Evolutionary conservation across 2,888 invertebrate genomes (phyloP).

Genomic region (Lepidochitona cinerea): DNA sequence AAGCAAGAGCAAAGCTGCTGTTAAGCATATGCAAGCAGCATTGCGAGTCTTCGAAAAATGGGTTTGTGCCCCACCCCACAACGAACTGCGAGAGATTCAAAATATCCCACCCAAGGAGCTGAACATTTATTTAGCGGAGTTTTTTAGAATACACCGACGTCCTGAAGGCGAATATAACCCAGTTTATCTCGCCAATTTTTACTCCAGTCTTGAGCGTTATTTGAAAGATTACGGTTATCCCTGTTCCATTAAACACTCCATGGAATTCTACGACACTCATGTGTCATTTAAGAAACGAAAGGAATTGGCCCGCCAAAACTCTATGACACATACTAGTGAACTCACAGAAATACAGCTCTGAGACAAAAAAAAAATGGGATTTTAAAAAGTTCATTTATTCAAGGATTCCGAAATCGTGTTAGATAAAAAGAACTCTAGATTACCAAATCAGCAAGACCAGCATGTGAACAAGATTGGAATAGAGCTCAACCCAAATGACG

Average conservation of each 20-base stretch:
- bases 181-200: not conserved
- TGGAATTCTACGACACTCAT: not conserved
- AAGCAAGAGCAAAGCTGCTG: not conserved
- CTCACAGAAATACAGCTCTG: no score
- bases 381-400: no score
- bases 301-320: no score
- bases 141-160: not conserved
- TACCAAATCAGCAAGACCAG: no score
- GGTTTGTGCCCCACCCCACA: not conserved
- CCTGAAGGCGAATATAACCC: not conserved
- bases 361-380: no score
- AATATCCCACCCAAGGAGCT: not conserved
- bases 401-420: no score
- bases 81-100: not conserved
- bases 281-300: not conserved
- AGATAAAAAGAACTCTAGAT: no score
- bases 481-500: no score
- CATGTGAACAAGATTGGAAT: no score
- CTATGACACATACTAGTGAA: no score
- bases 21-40: not conserved
- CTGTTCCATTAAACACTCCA: not conserved
- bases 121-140: not conserved
- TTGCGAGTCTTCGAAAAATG: not conserved
- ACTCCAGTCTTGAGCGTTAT: not conserved
- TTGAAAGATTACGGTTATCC: not conserved